Conservation (phyloP, 2,113 vertebrate species). For the Ovis aries region DNA sequence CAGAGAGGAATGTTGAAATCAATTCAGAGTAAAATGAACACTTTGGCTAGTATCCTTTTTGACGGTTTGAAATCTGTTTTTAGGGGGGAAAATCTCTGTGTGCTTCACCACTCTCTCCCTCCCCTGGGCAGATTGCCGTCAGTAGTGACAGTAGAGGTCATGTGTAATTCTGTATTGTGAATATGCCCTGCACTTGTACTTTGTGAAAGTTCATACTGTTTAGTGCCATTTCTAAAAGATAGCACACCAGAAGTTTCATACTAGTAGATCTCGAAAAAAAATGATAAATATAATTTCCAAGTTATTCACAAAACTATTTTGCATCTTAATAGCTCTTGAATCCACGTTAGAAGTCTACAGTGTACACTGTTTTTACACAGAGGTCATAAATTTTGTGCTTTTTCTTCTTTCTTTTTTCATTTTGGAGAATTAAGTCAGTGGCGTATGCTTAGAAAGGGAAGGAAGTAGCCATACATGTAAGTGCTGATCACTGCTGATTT, state of each 20-base stretch:
- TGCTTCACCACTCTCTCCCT: neutral
- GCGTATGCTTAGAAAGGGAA: neutral
- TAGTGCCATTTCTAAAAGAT: neutral
- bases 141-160: neutral
- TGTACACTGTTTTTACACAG: neutral
- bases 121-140: neutral
- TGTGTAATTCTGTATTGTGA: neutral
- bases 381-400: neutral
- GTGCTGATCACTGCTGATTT: neutral
- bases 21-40: constrained; percentile 98
- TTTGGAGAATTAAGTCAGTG: neutral
- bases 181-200: neutral
- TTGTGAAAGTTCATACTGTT: neutral
- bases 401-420: neutral
- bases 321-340: neutral
- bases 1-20: constrained; percentile 95
- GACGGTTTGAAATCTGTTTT: neutral
- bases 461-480: neutral
- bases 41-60: constrained; percentile 98
- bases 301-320: constrained; percentile 30
- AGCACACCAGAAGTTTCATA: neutral
- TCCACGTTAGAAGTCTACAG: neutral
- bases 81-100: accelerated
- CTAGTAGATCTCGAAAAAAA: neutral
- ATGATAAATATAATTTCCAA: neutral